Evolutionary conservation across 2,888 invertebrate genomes (phyloP), one percentile per base, ranked within the genome.

Genomic region (Torymus auratus): DNA sequence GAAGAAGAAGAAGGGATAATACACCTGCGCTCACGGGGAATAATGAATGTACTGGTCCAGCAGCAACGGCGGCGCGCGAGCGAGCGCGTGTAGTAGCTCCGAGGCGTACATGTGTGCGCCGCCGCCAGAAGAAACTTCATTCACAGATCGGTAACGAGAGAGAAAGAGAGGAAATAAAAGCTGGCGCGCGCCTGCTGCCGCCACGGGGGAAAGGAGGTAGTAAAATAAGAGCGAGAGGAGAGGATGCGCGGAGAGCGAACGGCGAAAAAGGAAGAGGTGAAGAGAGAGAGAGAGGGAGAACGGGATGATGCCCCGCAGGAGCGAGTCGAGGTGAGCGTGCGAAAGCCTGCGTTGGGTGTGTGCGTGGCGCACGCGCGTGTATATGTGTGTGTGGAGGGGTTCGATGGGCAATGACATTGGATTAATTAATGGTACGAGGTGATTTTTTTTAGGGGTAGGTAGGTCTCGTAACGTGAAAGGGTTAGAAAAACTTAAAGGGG

Each of bases 121-220:
- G 65, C 65, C 53, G 55, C 17, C 52, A 52, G 62, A 73, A 71
- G 69, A 64, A 65, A 61, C 72, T 78, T 68, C 78, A 78, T 78
- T 78, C 78, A 78, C 62, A 69, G 68, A 72, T 68, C 60, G 71
- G 78, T 77, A 78, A 71, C 78, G 71, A 78, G 77, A 77, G 56
- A n/a, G 50, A 77, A 64, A 50, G 50, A 62, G 64, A 61, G 64
- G 61, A 50, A 69, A 41, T n/a, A 55, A 56, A 56, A 14, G 53
- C 67, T 67, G 20, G 13, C 61, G 72, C 50, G 72, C 13, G 23
- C 41, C 41, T 41, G 41, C 41, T 41, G 41, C 41, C 41, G 41
- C 41, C 41, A 41, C 41, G 41, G 41, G 41, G 41, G 41, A 41
- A 41, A 41, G 41, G 41, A 41, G 41, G 41, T 41, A 41, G 41